Conservation (phyloP, 2,797 vertebrate species). For the Phataginus tetradactyla region DNA sequence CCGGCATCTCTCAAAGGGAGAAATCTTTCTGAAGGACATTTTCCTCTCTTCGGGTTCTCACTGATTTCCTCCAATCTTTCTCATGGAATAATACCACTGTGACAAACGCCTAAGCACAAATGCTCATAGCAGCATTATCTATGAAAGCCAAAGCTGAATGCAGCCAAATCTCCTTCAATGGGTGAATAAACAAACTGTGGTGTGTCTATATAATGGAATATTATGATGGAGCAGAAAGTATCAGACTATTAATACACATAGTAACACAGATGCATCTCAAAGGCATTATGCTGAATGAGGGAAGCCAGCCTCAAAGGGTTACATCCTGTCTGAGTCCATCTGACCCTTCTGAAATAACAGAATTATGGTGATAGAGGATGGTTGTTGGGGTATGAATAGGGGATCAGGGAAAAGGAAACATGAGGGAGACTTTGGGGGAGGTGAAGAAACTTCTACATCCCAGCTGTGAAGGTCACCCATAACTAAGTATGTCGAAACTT, state of each 20-base stretch:
- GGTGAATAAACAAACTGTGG: background rate
- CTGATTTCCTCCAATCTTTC: background rate
- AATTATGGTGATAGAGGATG: background rate
- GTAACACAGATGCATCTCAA: background rate
- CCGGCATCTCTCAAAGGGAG: background rate
- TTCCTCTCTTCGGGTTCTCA: background rate
- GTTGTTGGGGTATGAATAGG: background rate
- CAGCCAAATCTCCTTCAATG: background rate
- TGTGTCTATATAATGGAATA: background rate
- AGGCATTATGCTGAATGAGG: background rate
- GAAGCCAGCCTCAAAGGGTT: background rate
- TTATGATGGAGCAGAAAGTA: background rate
- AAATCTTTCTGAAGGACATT: background rate
- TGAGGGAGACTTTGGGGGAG: background rate
- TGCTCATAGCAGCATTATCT: background rate
- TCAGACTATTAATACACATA: too few relatives aligned
- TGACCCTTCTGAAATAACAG: background rate
- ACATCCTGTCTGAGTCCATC: background rate
- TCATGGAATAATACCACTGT: background rate
- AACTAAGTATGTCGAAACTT: background rate
- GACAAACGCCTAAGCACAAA: background rate
- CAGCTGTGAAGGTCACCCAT: background rate
- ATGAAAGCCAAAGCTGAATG: background rate
- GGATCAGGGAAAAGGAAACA: background rate
- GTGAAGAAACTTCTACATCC: background rate